Conservation (phyloP, 2,888 invertebrate genomes). For the Slavum lentiscoides region DNA sequence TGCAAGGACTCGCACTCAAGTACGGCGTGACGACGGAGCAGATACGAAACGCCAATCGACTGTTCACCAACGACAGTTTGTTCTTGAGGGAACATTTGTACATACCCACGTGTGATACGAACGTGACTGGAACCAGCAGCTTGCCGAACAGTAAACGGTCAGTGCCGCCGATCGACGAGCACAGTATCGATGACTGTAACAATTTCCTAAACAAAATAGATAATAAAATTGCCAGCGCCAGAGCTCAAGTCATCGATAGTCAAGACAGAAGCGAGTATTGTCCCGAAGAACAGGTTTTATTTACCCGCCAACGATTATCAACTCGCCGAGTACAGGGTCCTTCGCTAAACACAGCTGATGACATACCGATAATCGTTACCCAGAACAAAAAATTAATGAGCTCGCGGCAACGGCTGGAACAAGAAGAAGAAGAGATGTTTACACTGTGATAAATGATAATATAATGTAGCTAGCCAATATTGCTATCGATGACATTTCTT, state of each 20-base stretch:
- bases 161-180: constrained; percentile 58
- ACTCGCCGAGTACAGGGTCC: constrained; percentile 58
- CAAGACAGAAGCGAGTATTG: constrained; percentile 74
- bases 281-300: constrained; percentile 54
- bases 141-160: constrained; percentile 54
- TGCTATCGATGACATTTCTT: too few species aligned
- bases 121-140: constrained; percentile 61
- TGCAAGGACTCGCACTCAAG: constrained; percentile 89
- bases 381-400: constrained; percentile 79
- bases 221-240: constrained; percentile 80
- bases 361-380: constrained; percentile 70
- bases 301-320: constrained; percentile 59
- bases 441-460: constrained; percentile 72
- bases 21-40: constrained; percentile 94
- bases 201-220: constrained; percentile 83
- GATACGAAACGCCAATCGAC: constrained; percentile 84
- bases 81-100: constrained; percentile 85
- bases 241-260: constrained; percentile 79
- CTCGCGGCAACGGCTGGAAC: constrained; percentile 78
- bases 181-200: constrained; percentile 75
- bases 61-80: constrained; percentile 91
- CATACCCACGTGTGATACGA: constrained; percentile 77
- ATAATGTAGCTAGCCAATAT: constrained; percentile 59
- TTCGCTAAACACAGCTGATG: constrained; percentile 53
- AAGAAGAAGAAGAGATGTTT: constrained; percentile 86